Evolutionary conservation across 1,140 invertebrate species (phyloP).

Genomic region (Polyergus mexicanus): DNA sequence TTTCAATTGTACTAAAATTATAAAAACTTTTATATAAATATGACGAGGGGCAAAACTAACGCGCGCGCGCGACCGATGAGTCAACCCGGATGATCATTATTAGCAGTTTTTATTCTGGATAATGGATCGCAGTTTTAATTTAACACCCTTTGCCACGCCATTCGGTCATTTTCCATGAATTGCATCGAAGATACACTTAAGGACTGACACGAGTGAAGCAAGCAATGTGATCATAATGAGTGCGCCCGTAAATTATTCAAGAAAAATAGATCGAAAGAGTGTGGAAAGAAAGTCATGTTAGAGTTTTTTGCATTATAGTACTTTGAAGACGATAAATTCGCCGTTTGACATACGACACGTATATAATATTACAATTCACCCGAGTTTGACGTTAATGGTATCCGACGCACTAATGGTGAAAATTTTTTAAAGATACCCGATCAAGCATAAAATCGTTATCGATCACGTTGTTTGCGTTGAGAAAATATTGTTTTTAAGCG

Average conservation of each 20-base stretch:
- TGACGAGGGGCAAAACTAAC: background rate
- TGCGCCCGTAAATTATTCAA: conserved; percentile 26
- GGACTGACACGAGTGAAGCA: background rate
- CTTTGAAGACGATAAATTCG: background rate
- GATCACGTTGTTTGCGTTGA: background rate
- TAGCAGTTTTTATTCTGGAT: conserved; percentile 47
- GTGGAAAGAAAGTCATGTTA: background rate
- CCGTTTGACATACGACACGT: background rate
- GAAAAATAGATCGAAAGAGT: background rate
- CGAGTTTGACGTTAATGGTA: background rate
- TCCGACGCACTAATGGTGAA: background rate
- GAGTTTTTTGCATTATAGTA: background rate
- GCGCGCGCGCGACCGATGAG: conserved; percentile 12
- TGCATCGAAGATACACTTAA: conserved; percentile 60
- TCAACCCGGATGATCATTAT: conserved; percentile 33
- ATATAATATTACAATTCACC: background rate
- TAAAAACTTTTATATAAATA: background rate
- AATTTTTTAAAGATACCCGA: background rate
- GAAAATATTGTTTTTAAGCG: conserved; percentile 16
- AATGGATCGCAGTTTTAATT: conserved; percentile 57
- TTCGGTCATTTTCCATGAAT: conserved; percentile 58
- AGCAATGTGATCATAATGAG: background rate
- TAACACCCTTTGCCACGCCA: conserved; percentile 24
- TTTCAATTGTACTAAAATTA: background rate
- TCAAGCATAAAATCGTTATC: background rate